Conservation (phyloP, 2,888 invertebrate genomes). For the Drosophila melanocephala region DNA sequence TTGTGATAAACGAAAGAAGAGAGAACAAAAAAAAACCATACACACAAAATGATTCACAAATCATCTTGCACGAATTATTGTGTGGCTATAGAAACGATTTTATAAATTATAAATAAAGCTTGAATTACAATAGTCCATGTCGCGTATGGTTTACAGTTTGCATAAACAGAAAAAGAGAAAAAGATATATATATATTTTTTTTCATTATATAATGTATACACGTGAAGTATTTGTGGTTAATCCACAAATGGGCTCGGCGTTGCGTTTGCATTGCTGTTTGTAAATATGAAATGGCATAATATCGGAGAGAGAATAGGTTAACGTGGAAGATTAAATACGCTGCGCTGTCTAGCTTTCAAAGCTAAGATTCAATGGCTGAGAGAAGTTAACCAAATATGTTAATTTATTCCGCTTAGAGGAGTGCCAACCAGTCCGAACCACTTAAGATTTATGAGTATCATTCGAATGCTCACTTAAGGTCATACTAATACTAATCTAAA, state of each 20-base stretch:
- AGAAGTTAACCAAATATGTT: conserved; percentile 17
- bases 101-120: conserved; percentile 79
- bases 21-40: conserved; percentile 3
- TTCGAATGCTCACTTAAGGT: not conserved
- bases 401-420: conserved; percentile 19
- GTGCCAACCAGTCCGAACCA: conserved; percentile 39
- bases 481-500: not conserved
- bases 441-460: not conserved
- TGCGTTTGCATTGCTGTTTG: conserved; percentile 41
- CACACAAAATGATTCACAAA: conserved; percentile 25
- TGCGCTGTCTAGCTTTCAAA: conserved; percentile 2
- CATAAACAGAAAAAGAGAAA: conserved; percentile 35
- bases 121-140: conserved; percentile 56
- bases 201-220: too few relatives aligned
- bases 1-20: conserved; percentile 64
- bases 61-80: conserved; percentile 64
- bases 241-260: conserved; percentile 34
- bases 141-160: conserved; percentile 54
- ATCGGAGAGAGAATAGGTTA: conserved; percentile 15
- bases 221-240: conserved; percentile 3
- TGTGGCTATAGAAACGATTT: conserved; percentile 58
- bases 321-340: conserved; percentile 31
- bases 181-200: not conserved
- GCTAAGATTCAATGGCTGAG: conserved; percentile 4
- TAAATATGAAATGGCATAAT: conserved; percentile 53